These are phyloP conservation scores for Actenoides lindsayi DNA, from an alignment of 2,113 vertebrate genomes.

Conservation along the genomic window DNA sequence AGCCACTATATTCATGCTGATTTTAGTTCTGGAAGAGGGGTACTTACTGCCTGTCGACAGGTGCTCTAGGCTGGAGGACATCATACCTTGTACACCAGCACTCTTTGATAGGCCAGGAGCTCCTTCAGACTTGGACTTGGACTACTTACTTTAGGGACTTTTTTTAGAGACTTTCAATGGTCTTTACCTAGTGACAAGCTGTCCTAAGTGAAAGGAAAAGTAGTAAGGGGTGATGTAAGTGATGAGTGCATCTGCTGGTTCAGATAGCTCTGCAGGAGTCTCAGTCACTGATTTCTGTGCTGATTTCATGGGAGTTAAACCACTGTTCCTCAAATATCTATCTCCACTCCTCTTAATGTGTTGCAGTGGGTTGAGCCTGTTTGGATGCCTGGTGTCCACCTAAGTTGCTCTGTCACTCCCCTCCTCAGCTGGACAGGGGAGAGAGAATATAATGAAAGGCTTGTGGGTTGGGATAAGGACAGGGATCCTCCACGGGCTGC, in stretches of 20 bases:
- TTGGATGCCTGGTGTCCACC: neutral
- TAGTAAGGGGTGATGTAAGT: neutral
- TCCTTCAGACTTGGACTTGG: neutral
- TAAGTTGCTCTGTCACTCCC: fast-evolving
- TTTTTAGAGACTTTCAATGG: neutral
- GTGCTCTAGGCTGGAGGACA: neutral
- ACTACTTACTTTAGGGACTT: neutral
- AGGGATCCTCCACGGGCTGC: neutral
- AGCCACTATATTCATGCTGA: neutral
- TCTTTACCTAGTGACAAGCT: neutral
- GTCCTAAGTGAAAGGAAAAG: neutral
- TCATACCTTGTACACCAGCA: neutral
- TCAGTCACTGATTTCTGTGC: neutral
- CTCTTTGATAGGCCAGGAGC: neutral
- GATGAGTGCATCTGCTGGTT: neutral
- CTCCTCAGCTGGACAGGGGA: neutral
- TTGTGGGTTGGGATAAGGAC: neutral
- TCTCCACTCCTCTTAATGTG: neutral
- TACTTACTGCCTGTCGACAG: neutral
- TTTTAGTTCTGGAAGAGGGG: neutral
- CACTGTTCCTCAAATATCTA: neutral
- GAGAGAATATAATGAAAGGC: neutral
- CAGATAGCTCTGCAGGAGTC: neutral
- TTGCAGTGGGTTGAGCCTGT: neutral
- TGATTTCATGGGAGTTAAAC: neutral